phyloP scores from a whole-genome alignment of 2,888 invertebrate genomes.

The Lasioglossum zephyrum region DNA sequence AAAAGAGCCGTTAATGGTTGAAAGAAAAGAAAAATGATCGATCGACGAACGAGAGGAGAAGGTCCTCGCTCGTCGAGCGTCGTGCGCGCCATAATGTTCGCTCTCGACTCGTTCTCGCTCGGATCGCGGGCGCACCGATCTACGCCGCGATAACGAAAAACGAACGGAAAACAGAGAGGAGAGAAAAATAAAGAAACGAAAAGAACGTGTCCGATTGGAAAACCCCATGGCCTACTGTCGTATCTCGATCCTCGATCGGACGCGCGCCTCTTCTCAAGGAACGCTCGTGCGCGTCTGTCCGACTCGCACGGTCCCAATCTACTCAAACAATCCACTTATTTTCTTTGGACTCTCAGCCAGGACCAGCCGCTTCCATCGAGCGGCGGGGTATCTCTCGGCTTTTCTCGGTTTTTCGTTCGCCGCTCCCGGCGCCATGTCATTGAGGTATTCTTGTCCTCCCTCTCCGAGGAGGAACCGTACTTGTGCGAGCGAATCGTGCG shows the following conservation, averaged over 20 bases:
- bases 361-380: neutral
- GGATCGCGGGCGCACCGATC: slow-evolving; percentile 82
- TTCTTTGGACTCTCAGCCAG: neutral
- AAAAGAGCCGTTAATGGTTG: neutral
- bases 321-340: neutral
- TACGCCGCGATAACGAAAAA: slow-evolving; percentile 71
- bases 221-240: slow-evolving; percentile 80
- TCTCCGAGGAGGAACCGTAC: neutral
- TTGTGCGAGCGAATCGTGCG: neutral
- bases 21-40: neutral
- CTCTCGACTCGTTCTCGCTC: slow-evolving; percentile 43
- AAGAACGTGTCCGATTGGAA: slow-evolving; percentile 37
- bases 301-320: slow-evolving; percentile 19
- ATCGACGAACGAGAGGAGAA: neutral
- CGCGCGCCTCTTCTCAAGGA: slow-evolving; percentile 4
- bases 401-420: slow-evolving; percentile 1
- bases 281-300: slow-evolving; percentile 2
- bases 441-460: neutral
- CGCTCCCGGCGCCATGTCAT: neutral
- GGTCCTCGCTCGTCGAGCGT: neutral
- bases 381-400: neutral
- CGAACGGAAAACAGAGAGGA: neutral
- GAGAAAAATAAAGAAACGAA: neutral
- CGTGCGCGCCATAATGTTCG: neutral
- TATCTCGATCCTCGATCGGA: slow-evolving; percentile 65